phyloP scores from a whole-genome alignment of 2,888 invertebrate genomes.

The Adineta ricciae region DNA sequence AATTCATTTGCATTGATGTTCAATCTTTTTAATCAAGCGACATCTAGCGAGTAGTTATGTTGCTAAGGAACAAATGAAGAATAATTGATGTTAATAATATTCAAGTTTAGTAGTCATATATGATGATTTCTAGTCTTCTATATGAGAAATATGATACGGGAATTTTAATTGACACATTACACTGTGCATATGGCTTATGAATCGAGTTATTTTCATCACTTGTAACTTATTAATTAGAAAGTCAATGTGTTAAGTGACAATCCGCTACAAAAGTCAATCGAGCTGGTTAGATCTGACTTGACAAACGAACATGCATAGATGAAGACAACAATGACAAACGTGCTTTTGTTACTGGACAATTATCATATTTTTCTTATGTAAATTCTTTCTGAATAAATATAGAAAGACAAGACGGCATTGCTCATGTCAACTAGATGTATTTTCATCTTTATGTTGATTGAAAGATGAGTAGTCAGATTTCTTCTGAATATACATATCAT shows the following conservation, averaged over 20 bases:
- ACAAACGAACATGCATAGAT: neutral
- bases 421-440: neutral
- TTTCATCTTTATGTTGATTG: slow-evolving; percentile 13
- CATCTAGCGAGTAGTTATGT: neutral
- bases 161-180: too few species aligned
- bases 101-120: too few species aligned
- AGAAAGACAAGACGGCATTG: neutral
- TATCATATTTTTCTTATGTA: slow-evolving; percentile 9
- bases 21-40: neutral
- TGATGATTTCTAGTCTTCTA: too few species aligned
- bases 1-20: neutral
- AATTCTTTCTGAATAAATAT: neutral
- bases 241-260: too few species aligned
- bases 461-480: neutral
- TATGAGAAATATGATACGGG: too few species aligned
- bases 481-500: neutral
- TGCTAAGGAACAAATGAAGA: neutral
- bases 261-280: neutral
- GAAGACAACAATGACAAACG: neutral
- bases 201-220: too few species aligned
- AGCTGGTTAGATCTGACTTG: neutral
- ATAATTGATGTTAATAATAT: too few species aligned
- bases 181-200: too few species aligned
- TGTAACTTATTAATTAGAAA: too few species aligned
- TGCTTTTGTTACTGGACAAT: slow-evolving; percentile 5